Evolutionary conservation across 1,140 invertebrate species (phyloP).

Genomic region (Mactra quadrangularis): DNA sequence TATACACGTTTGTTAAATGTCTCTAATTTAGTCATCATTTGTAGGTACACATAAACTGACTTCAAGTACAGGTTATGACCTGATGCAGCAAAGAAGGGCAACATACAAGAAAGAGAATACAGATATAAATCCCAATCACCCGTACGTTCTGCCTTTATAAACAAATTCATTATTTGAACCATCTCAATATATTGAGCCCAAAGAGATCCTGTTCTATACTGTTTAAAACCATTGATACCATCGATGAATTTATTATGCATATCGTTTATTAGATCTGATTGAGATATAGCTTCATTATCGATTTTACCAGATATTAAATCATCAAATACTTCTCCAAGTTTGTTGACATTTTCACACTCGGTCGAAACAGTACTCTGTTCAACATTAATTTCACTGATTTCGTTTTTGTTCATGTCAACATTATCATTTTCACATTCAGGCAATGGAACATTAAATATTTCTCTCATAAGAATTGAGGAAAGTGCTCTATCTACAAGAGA

Average conservation of each 20-base stretch:
- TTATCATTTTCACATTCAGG: not conserved
- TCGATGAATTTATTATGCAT: not conserved
- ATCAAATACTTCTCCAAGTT: not conserved
- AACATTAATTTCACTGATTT: not conserved
- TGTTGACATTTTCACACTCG: not conserved
- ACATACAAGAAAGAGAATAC: slow-evolving; percentile 75
- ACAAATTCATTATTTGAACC: slow-evolving; percentile 66
- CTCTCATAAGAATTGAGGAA: slow-evolving; percentile 28
- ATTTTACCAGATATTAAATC: not conserved
- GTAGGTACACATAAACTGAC: slow-evolving; percentile 82
- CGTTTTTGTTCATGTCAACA: not conserved
- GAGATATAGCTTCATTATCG: not conserved
- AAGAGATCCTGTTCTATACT: slow-evolving; percentile 23
- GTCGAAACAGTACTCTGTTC: not conserved
- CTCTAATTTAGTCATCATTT: slow-evolving; percentile 80
- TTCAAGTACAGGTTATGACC: slow-evolving; percentile 84
- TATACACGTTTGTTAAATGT: slow-evolving; percentile 38
- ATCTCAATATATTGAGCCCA: slow-evolving; percentile 71
- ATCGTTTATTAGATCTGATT: not conserved
- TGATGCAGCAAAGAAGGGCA: slow-evolving; percentile 83
- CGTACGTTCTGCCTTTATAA: slow-evolving; percentile 70
- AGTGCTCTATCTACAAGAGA: slow-evolving; percentile 69
- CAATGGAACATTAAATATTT: not conserved
- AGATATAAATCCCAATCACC: slow-evolving; percentile 68
- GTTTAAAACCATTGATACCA: slow-evolving; percentile 18